Conservation (phyloP, 2,113 vertebrate genomes). For the Cyanoderma ruficeps region DNA sequence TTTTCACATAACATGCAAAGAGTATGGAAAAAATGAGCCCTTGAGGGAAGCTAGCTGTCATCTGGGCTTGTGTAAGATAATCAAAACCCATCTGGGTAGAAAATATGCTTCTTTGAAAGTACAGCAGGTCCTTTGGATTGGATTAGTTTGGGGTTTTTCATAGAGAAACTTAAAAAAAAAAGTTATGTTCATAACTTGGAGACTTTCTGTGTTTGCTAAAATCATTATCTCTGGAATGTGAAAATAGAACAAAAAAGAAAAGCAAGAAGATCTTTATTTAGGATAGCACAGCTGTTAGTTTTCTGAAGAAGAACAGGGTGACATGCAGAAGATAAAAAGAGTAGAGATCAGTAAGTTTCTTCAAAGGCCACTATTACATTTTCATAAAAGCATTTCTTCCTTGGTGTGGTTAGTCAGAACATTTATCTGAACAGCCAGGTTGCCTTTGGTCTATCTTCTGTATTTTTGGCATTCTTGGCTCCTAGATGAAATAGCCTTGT, state of each 20-base stretch:
- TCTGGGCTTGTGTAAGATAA: background rate
- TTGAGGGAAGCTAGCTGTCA: background rate
- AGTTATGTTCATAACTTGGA: background rate
- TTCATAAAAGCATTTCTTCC: slow-evolving; percentile 40
- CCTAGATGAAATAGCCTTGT: slow-evolving; percentile 25
- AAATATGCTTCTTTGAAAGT: background rate
- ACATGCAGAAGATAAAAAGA: background rate
- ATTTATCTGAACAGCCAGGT: slow-evolving; percentile 12
- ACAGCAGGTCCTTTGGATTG: background rate
- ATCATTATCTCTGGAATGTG: background rate
- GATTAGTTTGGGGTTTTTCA: background rate
- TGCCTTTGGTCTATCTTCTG: slow-evolving; percentile 17
- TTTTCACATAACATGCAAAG: background rate
- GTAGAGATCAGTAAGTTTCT: slow-evolving; percentile 5
- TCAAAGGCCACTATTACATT: slow-evolving; percentile 27
- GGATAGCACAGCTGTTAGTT: background rate
- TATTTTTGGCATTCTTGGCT: slow-evolving; percentile 34
- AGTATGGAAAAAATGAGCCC: background rate
- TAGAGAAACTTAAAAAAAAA: background rate
- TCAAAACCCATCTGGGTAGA: background rate
- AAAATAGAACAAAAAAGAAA: background rate
- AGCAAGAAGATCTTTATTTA: background rate
- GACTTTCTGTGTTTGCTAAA: background rate
- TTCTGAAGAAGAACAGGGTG: background rate
- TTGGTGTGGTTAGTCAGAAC: slow-evolving; percentile 25